Conservation (phyloP, 2,888 invertebrate species). For the Drosophila algonquin region DNA sequence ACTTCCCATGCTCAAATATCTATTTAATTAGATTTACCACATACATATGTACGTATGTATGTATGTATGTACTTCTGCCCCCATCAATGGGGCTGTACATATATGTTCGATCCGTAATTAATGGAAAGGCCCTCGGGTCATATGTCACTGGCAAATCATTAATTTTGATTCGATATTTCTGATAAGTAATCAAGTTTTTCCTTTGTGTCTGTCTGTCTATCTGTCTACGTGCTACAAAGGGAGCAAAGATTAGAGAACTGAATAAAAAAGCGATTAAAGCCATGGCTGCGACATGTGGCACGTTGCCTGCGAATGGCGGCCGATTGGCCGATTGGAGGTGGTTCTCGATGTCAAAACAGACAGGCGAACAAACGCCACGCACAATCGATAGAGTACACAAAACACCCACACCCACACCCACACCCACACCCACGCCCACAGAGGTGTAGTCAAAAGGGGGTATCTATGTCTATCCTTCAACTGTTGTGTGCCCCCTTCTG, state of each 20-base stretch:
- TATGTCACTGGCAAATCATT: slow-evolving; percentile 38
- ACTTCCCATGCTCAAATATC: slow-evolving; percentile 20
- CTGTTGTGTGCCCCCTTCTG: neutral
- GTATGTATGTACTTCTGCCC: neutral
- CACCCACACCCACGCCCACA: neutral
- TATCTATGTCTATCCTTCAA: neutral
- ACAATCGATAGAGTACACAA: slow-evolving; percentile 58
- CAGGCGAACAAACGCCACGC: slow-evolving; percentile 35
- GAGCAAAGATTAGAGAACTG: slow-evolving; percentile 6
- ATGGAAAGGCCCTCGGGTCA: slow-evolving; percentile 33
- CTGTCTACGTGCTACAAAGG: slow-evolving; percentile 3
- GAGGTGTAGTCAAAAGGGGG: neutral
- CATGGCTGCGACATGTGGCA: slow-evolving; percentile 34
- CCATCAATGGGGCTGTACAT: neutral
- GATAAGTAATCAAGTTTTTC: slow-evolving; percentile 23
- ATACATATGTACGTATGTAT: neutral
- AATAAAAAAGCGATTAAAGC: slow-evolving; percentile 36
- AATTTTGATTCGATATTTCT: slow-evolving; percentile 42
- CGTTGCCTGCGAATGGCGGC: slow-evolving; percentile 26
- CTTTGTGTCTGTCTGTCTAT: neutral
- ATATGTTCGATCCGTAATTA: slow-evolving; percentile 42
- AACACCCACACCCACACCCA: too few species aligned
- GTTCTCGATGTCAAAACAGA: slow-evolving; percentile 40
- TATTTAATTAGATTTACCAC: slow-evolving; percentile 25
- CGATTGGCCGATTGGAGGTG: slow-evolving; percentile 15